phyloP scores from a whole-genome alignment of 2,113 vertebrate species.

The Cottus gobio region DNA sequence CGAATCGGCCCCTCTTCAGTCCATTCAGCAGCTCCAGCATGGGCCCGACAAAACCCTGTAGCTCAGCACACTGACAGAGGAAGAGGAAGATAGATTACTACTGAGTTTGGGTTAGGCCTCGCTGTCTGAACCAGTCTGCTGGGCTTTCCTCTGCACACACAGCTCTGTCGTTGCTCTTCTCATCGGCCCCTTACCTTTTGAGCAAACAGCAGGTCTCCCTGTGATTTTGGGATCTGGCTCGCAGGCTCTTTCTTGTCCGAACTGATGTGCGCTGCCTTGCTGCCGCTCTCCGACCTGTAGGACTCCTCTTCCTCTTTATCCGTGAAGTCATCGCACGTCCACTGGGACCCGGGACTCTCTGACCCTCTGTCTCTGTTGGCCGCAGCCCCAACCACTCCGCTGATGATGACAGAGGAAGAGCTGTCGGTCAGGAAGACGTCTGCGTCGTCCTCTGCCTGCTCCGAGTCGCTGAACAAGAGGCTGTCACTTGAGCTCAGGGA shows the following conservation, averaged over 20 bases:
- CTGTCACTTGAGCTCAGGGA: slow-evolving; percentile 81
- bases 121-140: slow-evolving; percentile 36
- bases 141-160: slow-evolving; percentile 25
- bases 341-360: slow-evolving; percentile 74
- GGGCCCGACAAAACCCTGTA: slow-evolving; percentile 90
- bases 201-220: slow-evolving; percentile 89
- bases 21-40: slow-evolving; percentile 90
- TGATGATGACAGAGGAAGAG: slow-evolving; percentile 60
- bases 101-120: slow-evolving; percentile 12
- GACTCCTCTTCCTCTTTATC: slow-evolving; percentile 68
- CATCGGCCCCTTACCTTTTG: slow-evolving; percentile 85
- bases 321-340: slow-evolving; percentile 66
- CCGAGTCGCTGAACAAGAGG: slow-evolving; percentile 79
- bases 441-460: slow-evolving; percentile 79
- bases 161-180: slow-evolving; percentile 23
- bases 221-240: slow-evolving; percentile 56
- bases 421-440: slow-evolving; percentile 83
- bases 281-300: slow-evolving; percentile 26
- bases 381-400: background rate
- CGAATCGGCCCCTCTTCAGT: slow-evolving; percentile 90
- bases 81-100: slow-evolving; percentile 55
- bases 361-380: slow-evolving; percentile 12
- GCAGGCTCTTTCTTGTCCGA: background rate
- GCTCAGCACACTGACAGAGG: slow-evolving; percentile 89
- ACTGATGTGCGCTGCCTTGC: slow-evolving; percentile 21